Base-by-base conservation (phyloP, 2,797 vertebrate species). In the Oophaga sylvatica region DNA sequence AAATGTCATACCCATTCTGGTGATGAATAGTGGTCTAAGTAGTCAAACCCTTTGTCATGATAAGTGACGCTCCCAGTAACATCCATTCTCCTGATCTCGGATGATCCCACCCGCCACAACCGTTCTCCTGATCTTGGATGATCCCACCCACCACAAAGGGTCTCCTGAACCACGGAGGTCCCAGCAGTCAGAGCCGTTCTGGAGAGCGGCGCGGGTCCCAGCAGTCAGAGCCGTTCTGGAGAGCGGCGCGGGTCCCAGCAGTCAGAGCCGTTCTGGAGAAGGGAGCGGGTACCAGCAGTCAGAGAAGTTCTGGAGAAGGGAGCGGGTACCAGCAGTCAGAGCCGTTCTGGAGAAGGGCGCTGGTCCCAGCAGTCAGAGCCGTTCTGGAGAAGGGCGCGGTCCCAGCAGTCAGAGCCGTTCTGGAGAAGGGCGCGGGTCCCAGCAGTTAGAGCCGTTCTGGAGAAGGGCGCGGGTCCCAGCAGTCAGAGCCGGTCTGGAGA, bases 401-500 rank as follows among this genome's bases (percentile, higher is more conserved):
- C 62, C 10, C n/a, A 26, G n/a, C 22, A 65, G 5, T 65, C 7
- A 65, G 63, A 26, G 7, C n/a, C 9, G 9, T 26, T 10, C 20
- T 53, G 7, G 2, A 7, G 0, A 35, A 35, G 2, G 0, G 35
- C 26, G n/a, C 1, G 9, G 0, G n/a, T 65, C 62, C n/a, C n/a
- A 13, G n/a, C 22, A 65, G 1, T 26, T 1, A 65, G 63, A 26
- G 7, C n/a, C 2, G 9, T 26, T 11, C 20, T 53, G 0, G 8
- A 8, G 2, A 41, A 41, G 3, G 2, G 35, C 5, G 35, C 35
- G 35, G 35, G 35, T 41, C 35, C 35, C 35, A 41, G 35, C 35
- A 41, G 35, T 0, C 2, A 41, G 3, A 41, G 2, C 35, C 35
- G 2, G 3, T 41, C 2, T 41, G 35, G 35, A 41, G 2, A 41